These are phyloP conservation scores for Bradysia coprophila DNA, from an alignment of 1,140 invertebrate species.

Conservation along the genomic window DNA sequence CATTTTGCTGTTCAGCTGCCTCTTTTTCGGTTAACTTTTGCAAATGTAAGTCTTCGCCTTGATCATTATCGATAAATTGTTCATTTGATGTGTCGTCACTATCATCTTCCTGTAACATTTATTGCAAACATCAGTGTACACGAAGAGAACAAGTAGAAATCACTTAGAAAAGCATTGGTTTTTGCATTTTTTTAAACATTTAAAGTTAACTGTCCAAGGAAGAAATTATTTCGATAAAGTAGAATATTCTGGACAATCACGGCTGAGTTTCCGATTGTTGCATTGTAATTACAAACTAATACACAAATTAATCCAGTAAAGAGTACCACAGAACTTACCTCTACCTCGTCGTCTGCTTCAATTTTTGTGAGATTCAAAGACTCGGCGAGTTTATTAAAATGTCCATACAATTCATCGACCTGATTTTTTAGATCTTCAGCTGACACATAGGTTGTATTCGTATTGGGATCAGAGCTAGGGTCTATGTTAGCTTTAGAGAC, in stretches of 20 bases:
- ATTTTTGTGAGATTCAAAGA: not conserved
- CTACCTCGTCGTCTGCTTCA: too few relatives aligned
- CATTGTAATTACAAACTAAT: too few relatives aligned
- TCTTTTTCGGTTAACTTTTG: slow-evolving; percentile 10
- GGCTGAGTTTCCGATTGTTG: not conserved
- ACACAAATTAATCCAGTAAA: too few relatives aligned
- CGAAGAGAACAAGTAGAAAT: not conserved
- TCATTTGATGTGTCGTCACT: slow-evolving; percentile 13
- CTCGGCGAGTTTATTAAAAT: slow-evolving; percentile 2
- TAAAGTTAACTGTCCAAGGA: not conserved
- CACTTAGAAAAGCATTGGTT: not conserved
- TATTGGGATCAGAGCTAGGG: not conserved
- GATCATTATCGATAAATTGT: slow-evolving; percentile 21
- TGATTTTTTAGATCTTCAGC: not conserved
- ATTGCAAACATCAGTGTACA: too few relatives aligned
- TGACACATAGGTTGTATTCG: not conserved
- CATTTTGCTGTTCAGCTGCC: slow-evolving; percentile 12
- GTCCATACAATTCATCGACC: not conserved
- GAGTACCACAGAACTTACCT: too few relatives aligned
- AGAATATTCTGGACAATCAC: too few relatives aligned
- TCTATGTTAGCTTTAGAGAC: not conserved
- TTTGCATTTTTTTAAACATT: not conserved
- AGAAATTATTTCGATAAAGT: too few relatives aligned
- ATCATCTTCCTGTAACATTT: slow-evolving; percentile 7
- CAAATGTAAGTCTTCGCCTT: slow-evolving; percentile 14